These are phyloP conservation scores for Dorcus hopei DNA, from an alignment of 2,888 invertebrate genomes.

Conservation along the genomic window DNA sequence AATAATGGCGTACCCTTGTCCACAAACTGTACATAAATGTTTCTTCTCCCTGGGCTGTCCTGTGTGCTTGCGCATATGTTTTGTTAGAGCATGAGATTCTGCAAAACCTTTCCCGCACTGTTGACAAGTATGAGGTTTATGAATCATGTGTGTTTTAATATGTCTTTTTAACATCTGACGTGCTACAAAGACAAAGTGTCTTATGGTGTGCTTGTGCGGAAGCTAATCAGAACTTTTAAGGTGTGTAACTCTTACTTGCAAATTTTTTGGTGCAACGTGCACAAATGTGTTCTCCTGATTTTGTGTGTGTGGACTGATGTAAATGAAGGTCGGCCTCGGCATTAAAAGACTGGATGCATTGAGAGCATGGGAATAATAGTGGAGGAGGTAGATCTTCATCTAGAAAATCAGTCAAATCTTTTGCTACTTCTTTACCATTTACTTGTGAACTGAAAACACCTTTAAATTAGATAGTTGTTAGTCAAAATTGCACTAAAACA, in stretches of 20 bases:
- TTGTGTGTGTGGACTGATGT: conserved; percentile 51
- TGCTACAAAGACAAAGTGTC: conserved; percentile 27
- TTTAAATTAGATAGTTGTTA: neutral
- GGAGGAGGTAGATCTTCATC: conserved; percentile 35
- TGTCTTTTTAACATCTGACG: conserved; percentile 51
- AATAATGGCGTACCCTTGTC: conserved; percentile 32
- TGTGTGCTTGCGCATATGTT: conserved; percentile 55
- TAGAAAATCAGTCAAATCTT: conserved; percentile 31
- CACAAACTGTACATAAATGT: conserved; percentile 52
- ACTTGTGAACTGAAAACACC: neutral
- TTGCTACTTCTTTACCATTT: neutral
- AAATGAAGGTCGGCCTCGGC: conserved; percentile 52
- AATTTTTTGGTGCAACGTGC: conserved; percentile 53
- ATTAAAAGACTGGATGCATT: conserved; percentile 52
- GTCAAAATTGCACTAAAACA: neutral
- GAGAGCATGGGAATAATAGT: conserved; percentile 41
- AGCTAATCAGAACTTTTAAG: too few species aligned
- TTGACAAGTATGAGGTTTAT: conserved; percentile 53
- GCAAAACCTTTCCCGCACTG: conserved; percentile 54
- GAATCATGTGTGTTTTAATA: conserved; percentile 53
- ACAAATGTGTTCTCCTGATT: conserved; percentile 48
- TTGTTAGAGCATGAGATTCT: conserved; percentile 53
- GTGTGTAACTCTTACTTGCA: conserved; percentile 42
- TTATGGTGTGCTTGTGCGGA: too few species aligned
- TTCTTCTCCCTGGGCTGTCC: conserved; percentile 52